Percentiles rank a stretch among this genome's conserved stretches.
Evolutionary conservation across 1,140 invertebrate species (phyloP).

Genomic region (Nasonia longicornis): DNA sequence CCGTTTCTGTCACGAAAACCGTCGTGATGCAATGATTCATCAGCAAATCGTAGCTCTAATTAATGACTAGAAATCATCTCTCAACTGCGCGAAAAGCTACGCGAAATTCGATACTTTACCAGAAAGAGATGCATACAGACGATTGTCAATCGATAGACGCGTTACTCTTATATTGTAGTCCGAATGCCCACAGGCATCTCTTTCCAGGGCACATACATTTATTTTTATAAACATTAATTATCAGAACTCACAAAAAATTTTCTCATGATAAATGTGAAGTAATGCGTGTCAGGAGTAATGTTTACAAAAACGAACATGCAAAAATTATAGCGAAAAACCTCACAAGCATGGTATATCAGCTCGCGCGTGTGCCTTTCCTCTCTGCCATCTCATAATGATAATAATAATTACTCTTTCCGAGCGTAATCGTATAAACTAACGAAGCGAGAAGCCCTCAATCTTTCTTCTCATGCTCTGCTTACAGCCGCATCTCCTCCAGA

Average conservation of each 20-base stretch:
- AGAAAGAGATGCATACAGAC: background rate
- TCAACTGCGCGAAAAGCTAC: background rate
- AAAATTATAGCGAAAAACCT: slow-evolving; percentile 62
- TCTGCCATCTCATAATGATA: slow-evolving; percentile 43
- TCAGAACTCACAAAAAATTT: slow-evolving; percentile 16
- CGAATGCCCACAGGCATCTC: background rate
- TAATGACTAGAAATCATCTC: background rate
- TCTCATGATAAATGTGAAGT: slow-evolving; percentile 35
- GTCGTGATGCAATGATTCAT: background rate
- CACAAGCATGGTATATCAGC: slow-evolving; percentile 63
- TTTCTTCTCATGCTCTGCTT: slow-evolving; percentile 54
- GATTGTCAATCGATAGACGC: background rate
- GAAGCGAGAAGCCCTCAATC: slow-evolving; percentile 35
- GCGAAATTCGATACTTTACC: background rate
- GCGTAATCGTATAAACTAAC: slow-evolving; percentile 41
- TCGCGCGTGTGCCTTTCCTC: slow-evolving; percentile 62
- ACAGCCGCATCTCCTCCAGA: background rate
- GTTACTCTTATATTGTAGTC: too few species aligned
- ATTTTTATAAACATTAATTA: slow-evolving; percentile 36
- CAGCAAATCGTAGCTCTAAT: background rate
- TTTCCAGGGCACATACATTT: background rate
- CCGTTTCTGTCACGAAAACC: background rate
- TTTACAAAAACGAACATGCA: slow-evolving; percentile 56
- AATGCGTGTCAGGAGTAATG: slow-evolving; percentile 31
- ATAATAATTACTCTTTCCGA: slow-evolving; percentile 10